Conservation (phyloP, 2,888 invertebrate species). For the Morinoia aosen region DNA sequence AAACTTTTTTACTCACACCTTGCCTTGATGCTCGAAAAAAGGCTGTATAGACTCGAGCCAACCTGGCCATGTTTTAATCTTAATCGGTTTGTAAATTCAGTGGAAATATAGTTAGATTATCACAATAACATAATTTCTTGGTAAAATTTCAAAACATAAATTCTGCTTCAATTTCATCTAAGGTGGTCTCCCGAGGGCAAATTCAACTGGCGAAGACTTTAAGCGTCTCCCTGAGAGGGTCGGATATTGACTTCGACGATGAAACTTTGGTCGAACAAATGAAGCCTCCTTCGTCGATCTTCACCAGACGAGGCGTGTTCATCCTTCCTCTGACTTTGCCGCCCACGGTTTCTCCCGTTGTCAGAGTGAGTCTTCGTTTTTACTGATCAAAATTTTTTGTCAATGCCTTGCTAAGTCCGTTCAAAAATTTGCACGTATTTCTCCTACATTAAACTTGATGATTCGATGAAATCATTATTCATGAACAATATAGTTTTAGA, state of each 20-base stretch:
- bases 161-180: background rate
- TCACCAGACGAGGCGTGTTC: constrained; percentile 22
- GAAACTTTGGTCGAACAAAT: background rate
- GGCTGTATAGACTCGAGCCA: too few relatives aligned
- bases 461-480: too few relatives aligned
- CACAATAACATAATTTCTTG: background rate
- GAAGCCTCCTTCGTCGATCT: background rate
- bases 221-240: background rate
- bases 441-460: too few relatives aligned
- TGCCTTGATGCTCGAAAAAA: too few relatives aligned
- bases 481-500: too few relatives aligned
- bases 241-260: background rate
- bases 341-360: constrained; percentile 50
- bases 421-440: background rate
- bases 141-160: background rate
- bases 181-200: background rate
- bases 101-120: background rate
- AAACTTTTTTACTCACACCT: too few relatives aligned
- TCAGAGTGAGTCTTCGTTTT: constrained; percentile 20
- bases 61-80: background rate
- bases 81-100: background rate
- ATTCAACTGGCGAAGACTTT: background rate
- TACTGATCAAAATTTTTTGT: background rate
- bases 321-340: constrained; percentile 54
- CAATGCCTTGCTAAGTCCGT: background rate